These are phyloP conservation scores for Typhlichthys eigenmanni DNA, from an alignment of 2,797 vertebrate species.

Conservation along the genomic window DNA sequence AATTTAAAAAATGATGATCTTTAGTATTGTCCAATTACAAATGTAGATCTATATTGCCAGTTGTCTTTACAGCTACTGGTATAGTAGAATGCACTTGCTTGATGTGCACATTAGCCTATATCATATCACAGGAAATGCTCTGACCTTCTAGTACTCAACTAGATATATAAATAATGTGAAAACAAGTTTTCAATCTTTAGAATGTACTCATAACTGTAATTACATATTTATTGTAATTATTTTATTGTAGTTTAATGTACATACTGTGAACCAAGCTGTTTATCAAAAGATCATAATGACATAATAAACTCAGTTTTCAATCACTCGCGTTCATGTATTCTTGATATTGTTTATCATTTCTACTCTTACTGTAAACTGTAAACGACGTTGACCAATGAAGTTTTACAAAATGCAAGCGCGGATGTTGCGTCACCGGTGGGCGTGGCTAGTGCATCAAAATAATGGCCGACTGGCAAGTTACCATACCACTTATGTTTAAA, in stretches of 20 bases:
- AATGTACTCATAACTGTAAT: slow-evolving; percentile 63
- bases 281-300: slow-evolving; percentile 60
- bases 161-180: slow-evolving; percentile 28
- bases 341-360: slow-evolving; percentile 21
- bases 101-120: slow-evolving; percentile 36
- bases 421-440: slow-evolving; percentile 58
- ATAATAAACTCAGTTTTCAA: slow-evolving; percentile 72
- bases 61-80: slow-evolving; percentile 20
- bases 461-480: slow-evolving; percentile 51
- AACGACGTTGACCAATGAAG: slow-evolving; percentile 42
- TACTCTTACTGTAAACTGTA: background rate
- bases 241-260: slow-evolving; percentile 76
- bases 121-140: slow-evolving; percentile 29
- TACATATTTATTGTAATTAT: slow-evolving; percentile 69
- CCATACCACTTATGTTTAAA: slow-evolving; percentile 13
- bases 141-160: slow-evolving; percentile 28
- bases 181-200: slow-evolving; percentile 31
- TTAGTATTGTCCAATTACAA: slow-evolving; percentile 1
- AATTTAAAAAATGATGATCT: slow-evolving; percentile 6
- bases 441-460: slow-evolving; percentile 62
- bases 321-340: slow-evolving; percentile 33
- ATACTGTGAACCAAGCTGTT: slow-evolving; percentile 56
- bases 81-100: slow-evolving; percentile 30
- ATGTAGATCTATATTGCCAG: slow-evolving; percentile 19
- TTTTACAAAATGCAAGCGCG: slow-evolving; percentile 31